A percentile compares a stretch with the other conserved stretches of the same genome.
These are phyloP conservation scores for Antedon mediterranea DNA, from an alignment of 53 echinoderm and acorn worm genomes.

Conservation along the genomic window DNA sequence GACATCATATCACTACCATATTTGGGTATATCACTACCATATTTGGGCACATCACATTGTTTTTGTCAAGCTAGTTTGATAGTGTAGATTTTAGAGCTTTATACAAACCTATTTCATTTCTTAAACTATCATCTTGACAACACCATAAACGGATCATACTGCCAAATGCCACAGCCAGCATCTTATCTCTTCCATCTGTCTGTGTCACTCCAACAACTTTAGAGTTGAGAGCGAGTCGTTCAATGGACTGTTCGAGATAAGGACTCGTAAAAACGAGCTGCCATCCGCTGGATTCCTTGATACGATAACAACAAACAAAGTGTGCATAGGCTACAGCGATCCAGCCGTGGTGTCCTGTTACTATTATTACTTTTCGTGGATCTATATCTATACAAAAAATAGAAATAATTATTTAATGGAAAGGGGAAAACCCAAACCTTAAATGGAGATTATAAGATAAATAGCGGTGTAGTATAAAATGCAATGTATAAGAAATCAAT, in stretches of 20 bases:
- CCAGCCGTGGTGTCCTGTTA: conserved; percentile 89
- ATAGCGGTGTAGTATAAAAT: too few species aligned
- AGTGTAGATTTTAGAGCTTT: too few species aligned
- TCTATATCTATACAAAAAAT: conserved; percentile 47
- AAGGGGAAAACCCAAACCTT: too few species aligned
- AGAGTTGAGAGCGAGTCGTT: conserved; percentile 86
- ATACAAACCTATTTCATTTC: conserved; percentile 38
- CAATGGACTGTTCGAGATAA: conserved; percentile 68
- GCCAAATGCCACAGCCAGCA: conserved; percentile 95
- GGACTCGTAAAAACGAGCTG: conserved; percentile 73
- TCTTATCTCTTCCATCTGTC: conserved; percentile 73
- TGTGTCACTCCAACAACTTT: conserved; percentile 49
- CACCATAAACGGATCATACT: conserved; percentile 91
- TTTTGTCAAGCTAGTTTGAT: too few species aligned
- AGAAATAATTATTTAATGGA: background rate
- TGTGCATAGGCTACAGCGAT: conserved; percentile 79
- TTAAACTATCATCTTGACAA: conserved; percentile 57
- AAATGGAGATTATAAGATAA: too few species aligned
- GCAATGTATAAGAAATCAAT: too few species aligned
- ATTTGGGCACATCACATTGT: too few species aligned
- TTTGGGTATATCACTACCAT: too few species aligned
- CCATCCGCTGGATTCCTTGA: conserved; percentile 95
- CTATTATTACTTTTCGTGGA: conserved; percentile 59
- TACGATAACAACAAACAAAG: conserved; percentile 87
- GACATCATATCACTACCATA: too few species aligned